Evolutionary conservation across 2,797 vertebrate genomes (phyloP), one percentile per base, ranked within the genome.

Genomic region (Sebastes diaconus): DNA sequence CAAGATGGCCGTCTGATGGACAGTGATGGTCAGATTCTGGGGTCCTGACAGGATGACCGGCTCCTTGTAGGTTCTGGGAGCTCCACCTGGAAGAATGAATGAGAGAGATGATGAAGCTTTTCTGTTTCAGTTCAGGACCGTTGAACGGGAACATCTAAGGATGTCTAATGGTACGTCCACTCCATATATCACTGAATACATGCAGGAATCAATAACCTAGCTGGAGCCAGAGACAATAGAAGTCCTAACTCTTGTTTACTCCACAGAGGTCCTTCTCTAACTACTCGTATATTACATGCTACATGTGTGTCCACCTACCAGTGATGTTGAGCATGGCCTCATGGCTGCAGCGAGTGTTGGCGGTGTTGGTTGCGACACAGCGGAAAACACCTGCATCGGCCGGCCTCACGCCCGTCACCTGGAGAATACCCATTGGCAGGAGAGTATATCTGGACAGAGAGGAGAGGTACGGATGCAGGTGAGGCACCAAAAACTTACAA

Each of bases 41-140:
- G 96, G 96, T 5, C 97, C 94, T 0, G 95, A 96, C 34, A 96
- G 87, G 83, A 96, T 97, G 72, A 95, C 84, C 0, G 96, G 97
- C 75, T 97, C 96, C 81, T 95, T 95, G 88, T 94, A 96, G 64
- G 71, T 94, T 75, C 81, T 88, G 1, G 92, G 75, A 34, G 84
- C 86, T 39, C 84, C 94, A 32, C 88, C 91, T 93, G 61, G 32
- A 64, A 4, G 22, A 3, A 60, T 8, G 42, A 77, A 6, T 22
- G 2, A 61, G 54, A 24, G 16, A n/a, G 10, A 39, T 25, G n/a
- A 78, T 52, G 16, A 57, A n/a, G 36, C 18, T 13, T 39, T n/a
- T 34, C 4, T 24, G 13, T 46, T 39, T 52, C 6, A 54, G 27
- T 34, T 20, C 2, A 64, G 8, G 42, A 52, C 71, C 13, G 10